Conservation (phyloP, 2,797 vertebrate genomes). For the Artibeus lituratus region DNA sequence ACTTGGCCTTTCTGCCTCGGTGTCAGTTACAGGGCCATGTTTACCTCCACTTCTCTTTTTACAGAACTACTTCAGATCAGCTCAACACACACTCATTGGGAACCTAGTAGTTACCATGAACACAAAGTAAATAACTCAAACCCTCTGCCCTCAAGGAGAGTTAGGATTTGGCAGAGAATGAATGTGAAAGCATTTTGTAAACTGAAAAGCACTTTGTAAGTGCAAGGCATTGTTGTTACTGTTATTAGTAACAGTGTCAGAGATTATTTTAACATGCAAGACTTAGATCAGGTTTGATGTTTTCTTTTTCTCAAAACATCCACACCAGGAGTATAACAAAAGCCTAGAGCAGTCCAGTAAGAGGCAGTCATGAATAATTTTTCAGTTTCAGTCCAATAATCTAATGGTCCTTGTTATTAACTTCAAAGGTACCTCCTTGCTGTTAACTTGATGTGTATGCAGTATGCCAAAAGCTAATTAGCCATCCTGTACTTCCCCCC, state of each 20-base stretch:
- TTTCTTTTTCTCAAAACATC: neutral
- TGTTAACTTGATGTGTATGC: neutral
- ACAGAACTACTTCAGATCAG: neutral
- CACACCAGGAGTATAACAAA: neutral
- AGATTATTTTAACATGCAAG: neutral
- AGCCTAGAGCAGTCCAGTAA: neutral
- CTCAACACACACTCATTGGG: neutral
- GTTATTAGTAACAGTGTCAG: neutral
- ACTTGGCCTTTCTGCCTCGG: neutral
- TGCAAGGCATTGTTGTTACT: neutral
- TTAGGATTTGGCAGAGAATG: neutral
- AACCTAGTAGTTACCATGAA: neutral
- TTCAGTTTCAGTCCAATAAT: neutral
- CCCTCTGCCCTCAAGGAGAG: neutral
- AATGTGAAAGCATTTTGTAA: conserved; percentile 23
- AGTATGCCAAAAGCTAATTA: neutral
- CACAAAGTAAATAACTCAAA: conserved; percentile 39
- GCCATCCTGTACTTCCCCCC: neutral
- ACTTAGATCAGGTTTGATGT: neutral
- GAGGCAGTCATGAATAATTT: neutral
- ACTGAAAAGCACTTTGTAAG: conserved; percentile 15
- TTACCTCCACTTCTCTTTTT: neutral
- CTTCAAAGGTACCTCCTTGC: conserved; percentile 19
- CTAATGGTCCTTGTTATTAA: neutral
- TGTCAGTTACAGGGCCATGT: neutral